These are phyloP conservation scores for Apamea anceps DNA, from an alignment of 2,888 invertebrate genomes.

Conservation along the genomic window DNA sequence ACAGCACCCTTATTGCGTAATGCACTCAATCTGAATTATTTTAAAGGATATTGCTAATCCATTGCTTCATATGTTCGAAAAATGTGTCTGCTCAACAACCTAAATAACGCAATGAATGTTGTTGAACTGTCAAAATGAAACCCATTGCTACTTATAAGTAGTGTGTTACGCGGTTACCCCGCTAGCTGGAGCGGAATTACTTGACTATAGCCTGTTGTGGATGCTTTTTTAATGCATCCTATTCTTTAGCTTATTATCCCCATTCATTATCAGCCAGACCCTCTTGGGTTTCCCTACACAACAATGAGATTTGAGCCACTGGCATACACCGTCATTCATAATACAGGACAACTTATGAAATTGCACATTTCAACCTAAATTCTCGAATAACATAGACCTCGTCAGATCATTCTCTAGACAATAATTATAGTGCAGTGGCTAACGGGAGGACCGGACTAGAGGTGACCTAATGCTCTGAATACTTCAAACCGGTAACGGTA, in stretches of 20 bases:
- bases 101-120: too few relatives aligned
- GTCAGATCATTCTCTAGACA: constrained; percentile 48
- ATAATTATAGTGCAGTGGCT: constrained; percentile 59
- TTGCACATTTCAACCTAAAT: constrained; percentile 12
- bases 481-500: constrained; percentile 62
- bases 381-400: constrained; percentile 9
- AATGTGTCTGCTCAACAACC: too few relatives aligned
- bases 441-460: constrained; percentile 64
- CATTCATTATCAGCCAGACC: too few relatives aligned
- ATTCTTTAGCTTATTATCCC: too few relatives aligned
- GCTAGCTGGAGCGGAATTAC: not conserved
- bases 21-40: too few relatives aligned
- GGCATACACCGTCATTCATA: not conserved
- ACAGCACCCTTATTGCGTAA: too few relatives aligned
- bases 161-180: too few relatives aligned
- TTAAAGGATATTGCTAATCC: too few relatives aligned
- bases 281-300: not conserved
- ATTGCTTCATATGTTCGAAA: too few relatives aligned
- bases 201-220: not conserved
- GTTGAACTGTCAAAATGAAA: too few relatives aligned
- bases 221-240: not conserved
- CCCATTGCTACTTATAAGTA: too few relatives aligned
- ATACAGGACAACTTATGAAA: not conserved
- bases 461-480: constrained; percentile 66
- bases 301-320: not conserved